A percentile compares a stretch with the other conserved stretches of the same genome.
Evolutionary conservation across 2,888 invertebrate species (phyloP).

Genomic region (Mimumesa dahlbomi): DNA sequence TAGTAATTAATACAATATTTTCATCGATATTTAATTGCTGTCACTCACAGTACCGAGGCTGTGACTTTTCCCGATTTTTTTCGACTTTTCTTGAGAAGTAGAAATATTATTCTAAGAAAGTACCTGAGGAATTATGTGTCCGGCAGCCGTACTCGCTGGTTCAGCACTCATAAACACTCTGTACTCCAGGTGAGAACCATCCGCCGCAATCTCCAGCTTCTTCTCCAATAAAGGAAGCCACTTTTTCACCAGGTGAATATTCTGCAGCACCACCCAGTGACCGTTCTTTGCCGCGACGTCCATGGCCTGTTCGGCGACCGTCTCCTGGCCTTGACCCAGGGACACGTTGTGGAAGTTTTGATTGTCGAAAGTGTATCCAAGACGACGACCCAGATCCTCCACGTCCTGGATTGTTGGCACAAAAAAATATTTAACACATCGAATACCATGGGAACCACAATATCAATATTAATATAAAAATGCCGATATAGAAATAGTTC

Average conservation of each 20-base stretch:
- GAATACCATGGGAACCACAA: neutral
- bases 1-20: too few relatives aligned
- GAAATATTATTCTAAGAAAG: slow-evolving; percentile 1
- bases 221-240: slow-evolving; percentile 96
- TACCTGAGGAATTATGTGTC: slow-evolving; percentile 95
- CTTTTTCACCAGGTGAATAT: slow-evolving; percentile 96
- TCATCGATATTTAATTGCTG: too few relatives aligned
- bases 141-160: slow-evolving; percentile 92
- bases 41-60: too few relatives aligned
- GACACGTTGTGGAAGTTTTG: slow-evolving; percentile 98
- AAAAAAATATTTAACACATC: neutral
- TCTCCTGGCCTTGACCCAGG: slow-evolving; percentile 95
- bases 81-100: too few relatives aligned
- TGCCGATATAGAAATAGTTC: too few relatives aligned
- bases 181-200: slow-evolving; percentile 90
- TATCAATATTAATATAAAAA: too few relatives aligned
- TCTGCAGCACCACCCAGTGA: slow-evolving; percentile 98
- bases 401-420: too few relatives aligned
- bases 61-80: too few relatives aligned
- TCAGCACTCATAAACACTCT: slow-evolving; percentile 97
- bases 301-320: slow-evolving; percentile 96
- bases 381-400: slow-evolving; percentile 91
- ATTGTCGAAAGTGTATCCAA: slow-evolving; percentile 90
- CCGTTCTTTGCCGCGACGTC: slow-evolving; percentile 91
- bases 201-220: slow-evolving; percentile 92